Base-by-base conservation (phyloP, 2,888 invertebrate genomes). In the Brenthis ino region DNA sequence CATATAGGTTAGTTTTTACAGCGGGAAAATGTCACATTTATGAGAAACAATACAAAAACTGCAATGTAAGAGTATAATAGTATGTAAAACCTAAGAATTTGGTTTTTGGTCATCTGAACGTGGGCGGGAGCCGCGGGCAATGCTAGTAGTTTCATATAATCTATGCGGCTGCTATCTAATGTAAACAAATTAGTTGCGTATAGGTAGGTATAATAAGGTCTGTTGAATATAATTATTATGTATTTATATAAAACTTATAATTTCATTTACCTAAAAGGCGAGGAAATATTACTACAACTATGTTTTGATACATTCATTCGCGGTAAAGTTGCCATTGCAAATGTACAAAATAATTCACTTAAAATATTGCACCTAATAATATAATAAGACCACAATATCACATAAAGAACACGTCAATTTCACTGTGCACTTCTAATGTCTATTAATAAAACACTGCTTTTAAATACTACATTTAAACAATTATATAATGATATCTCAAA, bases 301-400 rank as follows among this genome's bases (percentile, higher is more conserved):
- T 88, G 86, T 81, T 88, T 92, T 68, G 91, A 85, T 77, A 79
- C 83, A 77, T 88, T 87, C 82, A 86, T 86, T 76, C 92, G 84
- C 28, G 92, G 92, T 80, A 93, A 87, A 74, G 92, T 93, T 80
- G 92, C 92, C 92, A 93, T 93, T 68, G 66, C 43, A 68, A 43
- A 67, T n/a, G 43, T 16, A 55, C 28, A 13, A 33, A 57, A 63
- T 50, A 63, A 68, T 37, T 33, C 54, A 57, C n/a, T 43, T 28
- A 61, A 71, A 20, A 61, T 57, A 68, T 66, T 51, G 43, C 57
- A 24, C 58, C 69, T 60, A 69, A 68, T 72, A 73, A 76, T 28
- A 28, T 28, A 28, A 67, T 76, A 68, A 60, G 72, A 70, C 63
- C 73, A 77, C 72, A 68, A 75, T 74, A 67, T 69, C 65, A 73